Conservation (phyloP, 2,113 vertebrate species). For the Urocynchramus pylzowi region DNA sequence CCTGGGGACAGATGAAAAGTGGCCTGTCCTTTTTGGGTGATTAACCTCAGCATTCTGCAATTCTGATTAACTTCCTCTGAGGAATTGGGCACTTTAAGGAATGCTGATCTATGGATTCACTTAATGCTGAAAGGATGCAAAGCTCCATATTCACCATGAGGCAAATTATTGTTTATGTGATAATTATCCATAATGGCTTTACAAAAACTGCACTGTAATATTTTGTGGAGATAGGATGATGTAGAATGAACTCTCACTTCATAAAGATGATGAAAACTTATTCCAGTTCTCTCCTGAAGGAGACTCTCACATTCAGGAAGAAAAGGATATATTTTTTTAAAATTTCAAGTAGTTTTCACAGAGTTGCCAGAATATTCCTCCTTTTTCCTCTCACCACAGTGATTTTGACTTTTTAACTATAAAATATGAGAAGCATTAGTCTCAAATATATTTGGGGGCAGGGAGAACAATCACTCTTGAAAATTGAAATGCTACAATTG, state of each 20-base stretch:
- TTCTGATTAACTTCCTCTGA: background rate
- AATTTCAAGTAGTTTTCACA: background rate
- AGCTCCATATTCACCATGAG: fast-evolving
- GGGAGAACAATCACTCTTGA: background rate
- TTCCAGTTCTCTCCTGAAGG: background rate
- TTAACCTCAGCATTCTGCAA: fast-evolving
- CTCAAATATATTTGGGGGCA: background rate
- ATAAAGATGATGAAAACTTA: background rate
- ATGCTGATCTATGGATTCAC: background rate
- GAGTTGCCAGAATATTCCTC: background rate
- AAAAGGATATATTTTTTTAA: fast-evolving
- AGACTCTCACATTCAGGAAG: background rate
- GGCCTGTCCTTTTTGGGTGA: background rate
- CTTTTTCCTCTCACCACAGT: background rate
- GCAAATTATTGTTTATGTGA: background rate
- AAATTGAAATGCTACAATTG: background rate
- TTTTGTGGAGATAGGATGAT: background rate
- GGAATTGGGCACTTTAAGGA: fast-evolving
- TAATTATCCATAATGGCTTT: background rate
- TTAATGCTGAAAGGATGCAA: background rate
- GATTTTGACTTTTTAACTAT: background rate
- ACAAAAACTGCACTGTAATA: background rate
- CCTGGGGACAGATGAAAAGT: background rate
- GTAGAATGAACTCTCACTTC: background rate
- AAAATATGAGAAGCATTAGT: background rate